A percentile compares a stretch with the other conserved stretches of the same genome.
These are phyloP conservation scores for Apus apus DNA, from an alignment of 2,113 vertebrate genomes.

Conservation along the genomic window DNA sequence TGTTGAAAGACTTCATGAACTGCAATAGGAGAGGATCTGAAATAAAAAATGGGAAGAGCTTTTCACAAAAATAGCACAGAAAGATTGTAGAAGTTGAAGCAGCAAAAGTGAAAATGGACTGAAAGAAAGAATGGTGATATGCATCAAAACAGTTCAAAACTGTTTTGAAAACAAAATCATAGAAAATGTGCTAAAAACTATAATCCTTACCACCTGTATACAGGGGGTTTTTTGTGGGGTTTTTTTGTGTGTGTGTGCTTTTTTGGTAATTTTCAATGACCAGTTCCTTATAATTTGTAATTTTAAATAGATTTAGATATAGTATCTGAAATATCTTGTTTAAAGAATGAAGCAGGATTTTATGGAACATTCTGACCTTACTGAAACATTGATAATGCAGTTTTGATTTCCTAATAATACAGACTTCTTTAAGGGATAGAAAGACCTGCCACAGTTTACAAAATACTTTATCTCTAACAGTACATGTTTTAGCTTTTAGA, in stretches of 20 bases:
- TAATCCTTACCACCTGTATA: neutral
- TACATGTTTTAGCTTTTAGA: neutral
- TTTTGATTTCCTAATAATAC: neutral
- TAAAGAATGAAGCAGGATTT: neutral
- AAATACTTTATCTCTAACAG: neutral
- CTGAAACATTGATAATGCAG: neutral
- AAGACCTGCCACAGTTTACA: neutral
- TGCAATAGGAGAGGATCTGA: constrained; percentile 44
- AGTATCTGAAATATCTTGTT: neutral
- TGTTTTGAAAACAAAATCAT: constrained; percentile 10
- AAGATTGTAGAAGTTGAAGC: neutral
- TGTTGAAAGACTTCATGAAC: constrained; percentile 68
- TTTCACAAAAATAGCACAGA: constrained; percentile 30
- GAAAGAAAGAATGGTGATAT: neutral
- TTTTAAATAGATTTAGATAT: neutral
- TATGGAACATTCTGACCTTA: neutral
- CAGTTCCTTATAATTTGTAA: neutral
- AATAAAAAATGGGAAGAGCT: constrained; percentile 34
- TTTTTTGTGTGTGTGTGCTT: neutral
- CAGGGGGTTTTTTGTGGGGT: neutral
- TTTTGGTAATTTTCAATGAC: neutral
- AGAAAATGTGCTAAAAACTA: neutral
- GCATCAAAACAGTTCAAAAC: neutral
- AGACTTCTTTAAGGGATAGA: neutral
- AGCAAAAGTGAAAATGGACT: constrained; percentile 31